These are phyloP conservation scores for Choristoneura rosaceana DNA, from an alignment of 2,888 invertebrate genomes.

Conservation along the genomic window DNA sequence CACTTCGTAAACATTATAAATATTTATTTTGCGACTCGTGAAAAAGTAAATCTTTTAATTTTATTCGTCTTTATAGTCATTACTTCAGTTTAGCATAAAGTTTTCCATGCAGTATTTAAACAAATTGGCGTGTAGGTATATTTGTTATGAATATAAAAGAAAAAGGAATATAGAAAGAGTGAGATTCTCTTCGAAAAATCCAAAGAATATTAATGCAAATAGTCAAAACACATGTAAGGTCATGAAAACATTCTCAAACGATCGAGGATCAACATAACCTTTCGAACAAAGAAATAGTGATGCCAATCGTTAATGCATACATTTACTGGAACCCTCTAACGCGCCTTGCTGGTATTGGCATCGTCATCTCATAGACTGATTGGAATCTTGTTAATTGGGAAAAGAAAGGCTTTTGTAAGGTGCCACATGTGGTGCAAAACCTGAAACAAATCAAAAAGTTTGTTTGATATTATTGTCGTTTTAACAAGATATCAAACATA, in stretches of 20 bases:
- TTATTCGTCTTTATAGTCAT: slow-evolving; percentile 2
- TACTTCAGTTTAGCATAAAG: slow-evolving; percentile 3
- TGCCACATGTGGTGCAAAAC: slow-evolving; percentile 19
- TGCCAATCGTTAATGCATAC: neutral
- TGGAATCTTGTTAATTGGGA: slow-evolving; percentile 23
- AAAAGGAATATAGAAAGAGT: slow-evolving; percentile 30
- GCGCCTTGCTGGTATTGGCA: neutral
- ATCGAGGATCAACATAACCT: slow-evolving; percentile 55
- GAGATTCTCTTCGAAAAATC: slow-evolving; percentile 41
- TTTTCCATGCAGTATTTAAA: slow-evolving; percentile 19
- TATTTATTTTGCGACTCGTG: slow-evolving; percentile 37
- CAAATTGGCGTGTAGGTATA: slow-evolving; percentile 12
- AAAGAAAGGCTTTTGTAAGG: slow-evolving; percentile 29
- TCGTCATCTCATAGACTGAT: slow-evolving; percentile 8
- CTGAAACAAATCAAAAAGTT: slow-evolving; percentile 20
- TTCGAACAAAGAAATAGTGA: neutral
- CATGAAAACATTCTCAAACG: slow-evolving; percentile 54
- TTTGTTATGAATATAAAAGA: neutral
- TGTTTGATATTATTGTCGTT: neutral
- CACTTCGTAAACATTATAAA: slow-evolving; percentile 35
- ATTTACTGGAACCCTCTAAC: neutral
- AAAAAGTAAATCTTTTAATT: slow-evolving; percentile 21
- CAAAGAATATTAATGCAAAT: slow-evolving; percentile 38
- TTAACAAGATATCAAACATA: no score
- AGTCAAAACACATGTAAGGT: slow-evolving; percentile 39